Evolutionary conservation across 2,797 vertebrate species (phyloP), one percentile per base, ranked within the genome.

Genomic region (Semaprochilodus insignis): DNA sequence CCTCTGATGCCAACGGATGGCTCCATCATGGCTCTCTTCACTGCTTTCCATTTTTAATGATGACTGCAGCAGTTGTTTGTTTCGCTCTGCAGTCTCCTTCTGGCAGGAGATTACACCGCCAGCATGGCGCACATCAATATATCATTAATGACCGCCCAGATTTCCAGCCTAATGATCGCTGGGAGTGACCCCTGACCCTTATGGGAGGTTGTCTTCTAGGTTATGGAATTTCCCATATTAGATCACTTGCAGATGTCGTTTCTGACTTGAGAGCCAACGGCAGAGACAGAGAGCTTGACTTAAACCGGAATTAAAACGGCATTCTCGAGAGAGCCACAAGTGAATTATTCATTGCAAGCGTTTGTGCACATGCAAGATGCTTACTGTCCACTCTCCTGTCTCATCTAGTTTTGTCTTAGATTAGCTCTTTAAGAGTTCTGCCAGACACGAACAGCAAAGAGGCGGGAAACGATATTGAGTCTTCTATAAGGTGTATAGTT

Each of bases 41-140:
- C 48, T 72, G 48, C 3, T 16, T 55, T 73, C 36, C 71, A 71
- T 72, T 44, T 71, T 73, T 73, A 73, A 55, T 54, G 71, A 73
- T 10, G 40, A 55, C 16, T 48, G 44, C 40, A 23, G 69, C 44
- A 14, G n/a, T 27, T 71, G 48, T 27, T 48, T 27, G 25, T 72
- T 23, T 72, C 70, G 0, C 48, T 3, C 70, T 73, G 51, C 51
- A 55, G 51, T 11, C 16, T 36, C 10, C 25, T 73, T 73, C 71
- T 73, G 70, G 70, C 70, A 27, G 70, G 19, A 73, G 25, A 73
- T 73, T 23, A 54, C 48, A 31, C 23, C 0, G 52, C 44, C 44
- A 11, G 8, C 10, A 13, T 48, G 44, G 44, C 44, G 8, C 44
- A 48, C 51, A 54, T 55, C 71, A 73, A 31, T 72, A 25, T 27